These are phyloP conservation scores for Seira musarum DNA, from an alignment of 2,888 invertebrate genomes.

Conservation along the genomic window DNA sequence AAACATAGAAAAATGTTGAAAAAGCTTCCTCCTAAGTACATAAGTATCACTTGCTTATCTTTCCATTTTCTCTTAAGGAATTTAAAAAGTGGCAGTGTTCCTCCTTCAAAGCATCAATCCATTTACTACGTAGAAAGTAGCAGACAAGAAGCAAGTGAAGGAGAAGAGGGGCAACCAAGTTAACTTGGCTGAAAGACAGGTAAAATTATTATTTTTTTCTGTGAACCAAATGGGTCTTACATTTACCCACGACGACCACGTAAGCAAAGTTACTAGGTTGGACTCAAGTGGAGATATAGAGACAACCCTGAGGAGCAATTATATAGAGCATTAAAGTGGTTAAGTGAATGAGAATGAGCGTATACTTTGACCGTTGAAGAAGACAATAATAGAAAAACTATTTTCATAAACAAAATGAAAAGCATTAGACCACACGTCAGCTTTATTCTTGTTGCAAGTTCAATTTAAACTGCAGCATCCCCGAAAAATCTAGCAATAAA, in stretches of 20 bases:
- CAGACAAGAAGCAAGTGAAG: constrained; percentile 11
- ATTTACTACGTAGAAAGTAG: background rate
- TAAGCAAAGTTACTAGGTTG: too few relatives aligned
- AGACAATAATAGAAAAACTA: background rate
- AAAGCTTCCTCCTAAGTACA: too few relatives aligned
- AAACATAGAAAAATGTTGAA: background rate
- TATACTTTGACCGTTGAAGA: too few relatives aligned
- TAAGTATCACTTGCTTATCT: background rate
- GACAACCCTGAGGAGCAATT: too few relatives aligned
- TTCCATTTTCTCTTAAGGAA: background rate
- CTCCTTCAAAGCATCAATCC: constrained; percentile 2
- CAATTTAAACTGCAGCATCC: too few relatives aligned
- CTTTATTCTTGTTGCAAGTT: background rate
- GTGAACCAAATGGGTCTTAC: background rate
- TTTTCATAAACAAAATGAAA: constrained; percentile 5
- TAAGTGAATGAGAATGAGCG: too few relatives aligned
- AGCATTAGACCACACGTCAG: background rate
- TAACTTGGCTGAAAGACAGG: constrained; percentile 20
- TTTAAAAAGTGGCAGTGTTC: background rate
- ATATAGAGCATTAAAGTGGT: too few relatives aligned
- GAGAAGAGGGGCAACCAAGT: too few relatives aligned
- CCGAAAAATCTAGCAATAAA: too few relatives aligned
- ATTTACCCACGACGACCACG: background rate
- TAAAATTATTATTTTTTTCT: constrained; percentile 25
- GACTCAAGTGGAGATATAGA: too few relatives aligned